Evolutionary conservation across 2,888 invertebrate genomes (phyloP), one percentile per base, ranked within the genome.

Genomic region (Phyllotreta striolata): DNA sequence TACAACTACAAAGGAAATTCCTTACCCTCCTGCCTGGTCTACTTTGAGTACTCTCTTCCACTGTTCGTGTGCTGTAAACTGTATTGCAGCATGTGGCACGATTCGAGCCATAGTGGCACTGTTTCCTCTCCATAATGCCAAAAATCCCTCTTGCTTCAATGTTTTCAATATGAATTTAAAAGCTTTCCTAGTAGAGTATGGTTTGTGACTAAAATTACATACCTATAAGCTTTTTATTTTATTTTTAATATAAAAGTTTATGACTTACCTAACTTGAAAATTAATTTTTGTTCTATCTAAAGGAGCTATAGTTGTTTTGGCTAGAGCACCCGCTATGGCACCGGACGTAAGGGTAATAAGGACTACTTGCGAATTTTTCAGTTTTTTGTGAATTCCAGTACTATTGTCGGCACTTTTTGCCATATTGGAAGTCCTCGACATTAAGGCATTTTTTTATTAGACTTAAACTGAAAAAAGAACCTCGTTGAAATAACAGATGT

Each of bases 21-120:
- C 66, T 63, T 46, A 66, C 64, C 64, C 63, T 86, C 84, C 83
- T 67, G 84, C 82, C 67, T 82, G 83, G 83, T 92, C 90, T n/a
- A 93, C 89, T 7, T 84, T 82, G 0, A 98, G 83, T 51, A 92
- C 80, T 70, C 88, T 85, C 80, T 96, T 96, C 92, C 94, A 98
- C 81, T 99, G 98, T 83, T 99, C 99, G 83, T 98, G 97, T 41
- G 98, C 91, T 0, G 96, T 92, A 82, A 98, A 99, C 84, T 99
- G 98, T 72, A 98, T 92, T 46, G 98, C 95, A 14, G 98, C 96
- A 82, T 98, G 98, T 0, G 99, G 99, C 56, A 98, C 86, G 66
- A 99, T 97, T 62, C 98, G 86, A 10, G 94, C 96, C 95, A 99
- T 95, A 0, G 98, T 98, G 3, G 99, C 99, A 70, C 96, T 95